Evolutionary conservation across 2,888 invertebrate species (phyloP).

Genomic region (Ophion slaviceki): DNA sequence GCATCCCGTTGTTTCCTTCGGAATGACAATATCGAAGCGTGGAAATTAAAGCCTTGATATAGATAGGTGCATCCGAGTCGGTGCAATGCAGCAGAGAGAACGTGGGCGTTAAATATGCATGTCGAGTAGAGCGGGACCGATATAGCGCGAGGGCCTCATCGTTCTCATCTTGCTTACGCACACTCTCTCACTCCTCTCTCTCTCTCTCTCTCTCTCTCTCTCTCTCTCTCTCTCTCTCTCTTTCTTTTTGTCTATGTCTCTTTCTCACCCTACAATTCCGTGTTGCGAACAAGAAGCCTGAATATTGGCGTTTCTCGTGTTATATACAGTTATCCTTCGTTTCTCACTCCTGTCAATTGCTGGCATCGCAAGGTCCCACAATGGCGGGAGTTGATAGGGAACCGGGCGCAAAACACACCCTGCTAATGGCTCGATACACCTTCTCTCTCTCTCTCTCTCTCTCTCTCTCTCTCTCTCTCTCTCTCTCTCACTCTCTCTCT

Average conservation of each 20-base stretch:
- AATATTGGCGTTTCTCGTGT: constrained; percentile 42
- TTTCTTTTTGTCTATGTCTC: constrained; percentile 9
- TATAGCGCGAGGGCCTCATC: constrained; percentile 68
- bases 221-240: neutral
- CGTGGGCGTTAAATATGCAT: constrained; percentile 78
- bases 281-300: constrained; percentile 28
- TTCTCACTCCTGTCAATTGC: constrained; percentile 49
- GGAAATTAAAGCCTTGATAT: constrained; percentile 66
- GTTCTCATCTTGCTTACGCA: constrained; percentile 37
- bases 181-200: constrained; percentile 1
- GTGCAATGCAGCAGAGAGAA: constrained; percentile 61
- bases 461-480: neutral
- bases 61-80: constrained; percentile 43
- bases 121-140: constrained; percentile 79
- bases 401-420: constrained; percentile 78
- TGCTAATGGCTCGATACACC: constrained; percentile 75
- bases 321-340: constrained; percentile 34
- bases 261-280: constrained; percentile 11
- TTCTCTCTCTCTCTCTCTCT: constrained; percentile 23
- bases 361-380: constrained; percentile 52
- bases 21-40: constrained; percentile 54
- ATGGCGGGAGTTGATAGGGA: constrained; percentile 75
- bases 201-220: constrained; percentile 1
- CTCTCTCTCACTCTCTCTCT: neutral
- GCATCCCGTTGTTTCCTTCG: constrained; percentile 44